Base-by-base conservation (phyloP, 2,113 vertebrate species). In the Heterocephalus glaber region DNA sequence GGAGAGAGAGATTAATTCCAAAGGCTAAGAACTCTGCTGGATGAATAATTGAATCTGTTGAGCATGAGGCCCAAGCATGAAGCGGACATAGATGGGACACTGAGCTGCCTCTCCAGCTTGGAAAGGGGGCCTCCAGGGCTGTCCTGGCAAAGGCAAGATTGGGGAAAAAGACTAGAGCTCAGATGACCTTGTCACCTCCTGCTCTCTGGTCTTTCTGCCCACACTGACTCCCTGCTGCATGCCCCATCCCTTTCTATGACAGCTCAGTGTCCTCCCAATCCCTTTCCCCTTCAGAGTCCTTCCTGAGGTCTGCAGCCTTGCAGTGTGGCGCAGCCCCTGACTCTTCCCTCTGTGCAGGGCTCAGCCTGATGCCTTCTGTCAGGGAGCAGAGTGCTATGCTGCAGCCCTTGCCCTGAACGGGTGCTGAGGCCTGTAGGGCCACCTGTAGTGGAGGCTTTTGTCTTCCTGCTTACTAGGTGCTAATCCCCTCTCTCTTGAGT, bases 21-120 rank as follows among this genome's bases (percentile, higher is more conserved):
- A 72, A 77, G 12, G 28, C 68, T 38, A 70, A 95, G 93, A 93
- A 94, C 61, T 95, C 56, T n/a, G 2, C 52, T 97, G 61, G 1
- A 19, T 96, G 95, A 97, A 90, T 96, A 95, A 97, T 92, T 80
- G 96, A 97, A 94, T 96, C 94, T 16, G 80, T 14, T 47, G 83
- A 85, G 80, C 58, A 92, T 24, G 65, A 79, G 38, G 11, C 49
- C 35, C 1, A 10, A n/a, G 47, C 33, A 19, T 22, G 47, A 52
- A 85, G 65, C 77, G 5, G 26, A 1, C 19, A 52, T 20, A 26
- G 33, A 22, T 4, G 19, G 72, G 63, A 33, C 20, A 3, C 13
- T 9, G 68, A 54, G 33, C 10, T 66, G 8, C 2, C 20, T 89
- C 33, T 63, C 10, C 19, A 72, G 60, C 68, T 87, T 13, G 5